These are phyloP conservation scores for Neodiprion lecontei DNA, from an alignment of 1,140 invertebrate genomes.

Conservation along the genomic window DNA sequence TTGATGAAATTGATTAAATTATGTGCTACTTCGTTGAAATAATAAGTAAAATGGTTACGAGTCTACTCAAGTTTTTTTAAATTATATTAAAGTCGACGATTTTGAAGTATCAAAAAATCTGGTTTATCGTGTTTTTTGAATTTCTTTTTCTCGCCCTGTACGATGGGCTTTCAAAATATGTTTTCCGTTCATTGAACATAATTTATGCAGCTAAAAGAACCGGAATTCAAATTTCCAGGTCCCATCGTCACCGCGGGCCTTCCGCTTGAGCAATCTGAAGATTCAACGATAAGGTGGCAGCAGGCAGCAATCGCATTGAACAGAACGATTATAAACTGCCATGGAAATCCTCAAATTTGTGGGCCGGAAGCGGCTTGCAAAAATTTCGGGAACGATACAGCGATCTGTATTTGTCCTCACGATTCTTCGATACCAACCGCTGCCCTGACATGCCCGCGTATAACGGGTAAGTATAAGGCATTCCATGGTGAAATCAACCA, in stretches of 20 bases:
- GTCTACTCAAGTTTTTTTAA: no score
- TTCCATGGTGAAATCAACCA: no score
- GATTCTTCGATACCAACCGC: slow-evolving; percentile 67
- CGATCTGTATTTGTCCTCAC: slow-evolving; percentile 72
- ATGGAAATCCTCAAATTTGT: slow-evolving; percentile 61
- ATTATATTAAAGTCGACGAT: no score
- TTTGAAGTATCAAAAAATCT: no score
- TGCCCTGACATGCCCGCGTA: slow-evolving; percentile 70
- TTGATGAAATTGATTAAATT: no score
- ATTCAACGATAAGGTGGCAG: neutral
- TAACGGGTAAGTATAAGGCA: slow-evolving; percentile 56
- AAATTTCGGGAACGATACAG: slow-evolving; percentile 57
- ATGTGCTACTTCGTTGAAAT: no score
- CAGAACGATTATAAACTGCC: slow-evolving; percentile 36
- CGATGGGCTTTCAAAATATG: no score
- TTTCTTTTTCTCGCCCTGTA: no score
- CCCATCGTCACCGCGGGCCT: neutral
- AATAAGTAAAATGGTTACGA: no score
- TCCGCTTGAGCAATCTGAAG: neutral
- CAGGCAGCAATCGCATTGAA: neutral
- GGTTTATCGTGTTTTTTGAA: no score
- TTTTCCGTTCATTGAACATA: no score
- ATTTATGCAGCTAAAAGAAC: no score
- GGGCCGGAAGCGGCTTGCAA: slow-evolving; percentile 69
- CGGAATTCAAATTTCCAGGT: neutral